Conservation (phyloP, 1,140 invertebrate species). For the Cydia amplana region DNA sequence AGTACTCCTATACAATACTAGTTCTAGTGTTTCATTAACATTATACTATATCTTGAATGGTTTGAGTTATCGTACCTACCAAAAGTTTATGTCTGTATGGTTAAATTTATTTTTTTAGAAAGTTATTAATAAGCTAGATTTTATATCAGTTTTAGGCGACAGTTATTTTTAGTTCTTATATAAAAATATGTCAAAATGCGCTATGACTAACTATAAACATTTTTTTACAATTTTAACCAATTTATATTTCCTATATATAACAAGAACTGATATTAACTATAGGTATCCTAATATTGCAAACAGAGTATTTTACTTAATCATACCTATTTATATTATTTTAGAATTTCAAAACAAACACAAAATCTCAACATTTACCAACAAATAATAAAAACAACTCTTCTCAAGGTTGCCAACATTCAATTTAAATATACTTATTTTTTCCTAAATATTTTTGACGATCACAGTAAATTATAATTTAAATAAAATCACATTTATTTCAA, state of each 20-base stretch:
- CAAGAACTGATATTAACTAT: not conserved
- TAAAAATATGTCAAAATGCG: constrained; percentile 9
- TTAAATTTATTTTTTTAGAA: no score
- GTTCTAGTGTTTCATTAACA: not conserved
- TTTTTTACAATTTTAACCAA: constrained; percentile 34
- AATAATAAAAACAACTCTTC: constrained; percentile 33
- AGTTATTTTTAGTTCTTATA: not conserved
- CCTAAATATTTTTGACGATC: constrained; percentile 32
- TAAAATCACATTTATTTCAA: not conserved
- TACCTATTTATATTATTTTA: not conserved
- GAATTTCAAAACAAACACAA: constrained; percentile 21
- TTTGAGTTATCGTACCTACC: constrained; percentile 29
- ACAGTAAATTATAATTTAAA: constrained; percentile 33
- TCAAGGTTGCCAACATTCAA: constrained; percentile 35
- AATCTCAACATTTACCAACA: constrained; percentile 17
- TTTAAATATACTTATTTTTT: constrained; percentile 19
- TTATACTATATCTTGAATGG: constrained; percentile 32
- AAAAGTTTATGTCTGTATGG: constrained; percentile 28
- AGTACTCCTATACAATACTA: not conserved
- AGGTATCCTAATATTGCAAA: constrained; percentile 21
- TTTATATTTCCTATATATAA: constrained; percentile 14
- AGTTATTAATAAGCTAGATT: not conserved
- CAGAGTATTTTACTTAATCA: not conserved
- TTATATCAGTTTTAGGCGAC: not conserved
- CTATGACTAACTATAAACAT: not conserved